Base-by-base conservation (phyloP, 2,113 vertebrate species). In the Lepus timidus region DNA sequence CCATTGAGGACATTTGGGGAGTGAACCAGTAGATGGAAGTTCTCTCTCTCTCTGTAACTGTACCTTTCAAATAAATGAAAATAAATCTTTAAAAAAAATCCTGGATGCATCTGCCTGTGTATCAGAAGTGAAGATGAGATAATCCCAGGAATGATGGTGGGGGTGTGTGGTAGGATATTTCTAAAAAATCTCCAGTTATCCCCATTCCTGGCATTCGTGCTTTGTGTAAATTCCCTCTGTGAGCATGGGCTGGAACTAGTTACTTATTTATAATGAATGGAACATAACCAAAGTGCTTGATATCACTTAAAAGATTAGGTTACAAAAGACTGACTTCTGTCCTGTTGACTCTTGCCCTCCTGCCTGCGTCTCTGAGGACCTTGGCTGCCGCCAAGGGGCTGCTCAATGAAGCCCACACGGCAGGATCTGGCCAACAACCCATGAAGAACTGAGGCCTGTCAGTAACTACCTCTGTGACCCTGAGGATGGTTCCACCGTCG, bases 241-340 rank as follows among this genome's bases (percentile, higher is more conserved):
- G 10, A 87, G 36, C 49, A 11, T 33, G 39, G 39, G 49, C 33
- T 71, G 16, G 31, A 64, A 67, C 65, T 93, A 64, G 51, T 58
- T 84, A 93, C 12, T 64, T 62, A 23, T 58, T 74, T 44, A 36
- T 74, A 85, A 64, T 29, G 67, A 88, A 83, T 10, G 25, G 33
- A 70, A 76, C 3, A 88, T 31, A 62, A 20, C 10, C 75, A 44
- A 71, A 36, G 29, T 44, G 67, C 55, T 1, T 19, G 23, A 73
- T 64, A 17, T 58, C 29, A 65, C 12, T 75, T 83, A 75, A 61
- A 58, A 79, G 52, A 39, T 23, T 58, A 71, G n/a, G 33, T 82
- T 83, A 82, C 9, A 74, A 90, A 93, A 64, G 82, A 79, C 76
- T 33, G 31, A 76, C 10, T 36, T 93, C 23, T 74, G 52, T 27